Evolutionary conservation across 2,113 vertebrate species (phyloP).

Genomic region (Tonatia bakeri): DNA sequence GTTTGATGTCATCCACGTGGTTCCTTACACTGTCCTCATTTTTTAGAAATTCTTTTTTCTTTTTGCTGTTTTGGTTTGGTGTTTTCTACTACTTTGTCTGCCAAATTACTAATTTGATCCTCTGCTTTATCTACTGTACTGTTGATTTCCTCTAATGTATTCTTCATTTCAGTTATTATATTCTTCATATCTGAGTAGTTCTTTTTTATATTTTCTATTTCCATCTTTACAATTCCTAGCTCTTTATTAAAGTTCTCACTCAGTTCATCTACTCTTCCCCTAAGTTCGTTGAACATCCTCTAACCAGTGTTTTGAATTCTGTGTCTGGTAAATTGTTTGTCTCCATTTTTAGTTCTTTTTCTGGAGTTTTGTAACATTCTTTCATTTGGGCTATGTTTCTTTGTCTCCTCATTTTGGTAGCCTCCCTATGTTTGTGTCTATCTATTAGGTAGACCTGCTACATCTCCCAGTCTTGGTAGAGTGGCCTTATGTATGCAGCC

Average conservation of each 20-base stretch:
- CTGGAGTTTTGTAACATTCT: neutral
- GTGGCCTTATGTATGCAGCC: neutral
- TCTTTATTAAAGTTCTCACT: neutral
- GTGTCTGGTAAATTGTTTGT: neutral
- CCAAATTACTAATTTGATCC: neutral
- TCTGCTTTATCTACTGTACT: neutral
- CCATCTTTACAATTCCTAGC: neutral
- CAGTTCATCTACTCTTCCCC: neutral
- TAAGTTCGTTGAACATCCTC: neutral
- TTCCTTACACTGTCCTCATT: neutral
- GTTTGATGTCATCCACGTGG: neutral
- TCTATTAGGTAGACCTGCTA: neutral
- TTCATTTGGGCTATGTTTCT: neutral
- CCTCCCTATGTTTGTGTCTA: neutral
- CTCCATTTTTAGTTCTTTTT: neutral
- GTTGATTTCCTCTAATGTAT: neutral
- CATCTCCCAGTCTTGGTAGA: neutral
- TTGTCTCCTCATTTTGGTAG: neutral
- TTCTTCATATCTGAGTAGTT: neutral
- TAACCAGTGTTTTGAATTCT: neutral
- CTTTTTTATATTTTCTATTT: neutral
- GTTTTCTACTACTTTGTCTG: neutral
- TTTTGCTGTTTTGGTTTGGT: neutral
- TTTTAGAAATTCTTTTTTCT: neutral
- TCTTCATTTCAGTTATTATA: neutral